Conservation (phyloP, 2,888 invertebrate species). For the Suillia variegata region DNA sequence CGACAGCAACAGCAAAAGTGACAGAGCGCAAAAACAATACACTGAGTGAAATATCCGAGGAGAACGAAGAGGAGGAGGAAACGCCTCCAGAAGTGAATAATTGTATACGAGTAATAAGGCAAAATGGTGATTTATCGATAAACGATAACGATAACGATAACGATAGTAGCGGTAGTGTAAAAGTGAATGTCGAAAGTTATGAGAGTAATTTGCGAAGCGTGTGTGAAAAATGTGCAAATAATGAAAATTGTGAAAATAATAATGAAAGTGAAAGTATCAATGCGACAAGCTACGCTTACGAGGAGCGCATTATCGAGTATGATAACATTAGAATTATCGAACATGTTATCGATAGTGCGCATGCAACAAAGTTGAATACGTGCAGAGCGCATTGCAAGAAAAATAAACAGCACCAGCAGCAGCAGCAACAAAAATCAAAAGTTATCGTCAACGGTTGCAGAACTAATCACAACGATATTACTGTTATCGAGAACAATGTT, state of each 20-base stretch:
- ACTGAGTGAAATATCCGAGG: conserved; percentile 10
- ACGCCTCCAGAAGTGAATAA: conserved; percentile 7
- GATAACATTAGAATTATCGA: conserved; percentile 54
- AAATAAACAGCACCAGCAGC: conserved; percentile 11
- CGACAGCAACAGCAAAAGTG: not conserved
- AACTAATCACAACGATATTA: not conserved
- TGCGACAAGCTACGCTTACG: conserved; percentile 26
- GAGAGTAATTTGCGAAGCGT: too few species aligned
- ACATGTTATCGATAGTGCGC: conserved; percentile 49
- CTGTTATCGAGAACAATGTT: not conserved
- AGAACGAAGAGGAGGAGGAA: conserved; percentile 6
- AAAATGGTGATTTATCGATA: conserved; percentile 5
- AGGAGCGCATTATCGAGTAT: conserved; percentile 47
- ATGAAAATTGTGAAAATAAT: too few species aligned
- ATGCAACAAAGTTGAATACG: conserved; percentile 21
- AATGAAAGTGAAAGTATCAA: not conserved
- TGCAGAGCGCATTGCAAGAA: conserved; percentile 7
- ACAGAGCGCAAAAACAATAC: too few species aligned
- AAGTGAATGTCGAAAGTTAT: not conserved
- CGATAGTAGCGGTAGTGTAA: conserved; percentile 17
- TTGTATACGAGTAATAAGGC: conserved; percentile 19
- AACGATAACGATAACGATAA: conserved; percentile 22
- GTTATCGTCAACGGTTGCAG: not conserved
- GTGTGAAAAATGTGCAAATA: too few species aligned
- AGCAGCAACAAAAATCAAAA: conserved; percentile 17